phyloP scores from a whole-genome alignment of 53 echinoderm and acorn worm genomes.

The Astropecten irregularis region DNA sequence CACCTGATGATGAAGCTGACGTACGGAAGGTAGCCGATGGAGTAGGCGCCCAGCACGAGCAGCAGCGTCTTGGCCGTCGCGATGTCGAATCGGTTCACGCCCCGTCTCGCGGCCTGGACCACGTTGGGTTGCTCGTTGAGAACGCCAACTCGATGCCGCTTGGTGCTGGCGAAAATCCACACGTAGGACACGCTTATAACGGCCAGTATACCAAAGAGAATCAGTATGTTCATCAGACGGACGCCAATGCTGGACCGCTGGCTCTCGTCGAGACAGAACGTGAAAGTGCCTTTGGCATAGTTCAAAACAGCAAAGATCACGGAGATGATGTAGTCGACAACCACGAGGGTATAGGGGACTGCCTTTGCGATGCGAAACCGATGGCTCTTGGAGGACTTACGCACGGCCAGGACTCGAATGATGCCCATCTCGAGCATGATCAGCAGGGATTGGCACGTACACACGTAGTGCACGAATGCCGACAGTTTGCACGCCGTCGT shows the following conservation, averaged over 20 bases:
- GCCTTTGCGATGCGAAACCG: slow-evolving; percentile 22
- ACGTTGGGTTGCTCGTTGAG: not conserved
- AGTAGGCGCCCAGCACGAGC: not conserved
- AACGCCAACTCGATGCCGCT: not conserved
- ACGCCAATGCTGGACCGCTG: not conserved
- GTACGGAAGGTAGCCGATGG: slow-evolving; percentile 20
- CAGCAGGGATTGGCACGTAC: slow-evolving; percentile 20
- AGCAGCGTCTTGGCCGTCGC: slow-evolving; percentile 36
- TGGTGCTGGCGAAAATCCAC: slow-evolving; percentile 9
- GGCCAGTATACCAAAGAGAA: not conserved
- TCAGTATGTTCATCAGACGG: not conserved
- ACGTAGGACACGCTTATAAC: not conserved
- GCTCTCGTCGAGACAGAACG: slow-evolving; percentile 19
- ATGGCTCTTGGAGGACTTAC: slow-evolving; percentile 9
- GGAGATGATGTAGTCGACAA: not conserved
- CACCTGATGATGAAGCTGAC: slow-evolving; percentile 12
- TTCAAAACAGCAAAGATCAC: not conserved
- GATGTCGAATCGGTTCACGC: slow-evolving; percentile 33
- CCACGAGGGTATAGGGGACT: slow-evolving; percentile 9
- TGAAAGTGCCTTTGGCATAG: not conserved
- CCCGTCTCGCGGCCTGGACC: not conserved
- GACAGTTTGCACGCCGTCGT: not conserved
- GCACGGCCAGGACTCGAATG: slow-evolving; percentile 21
- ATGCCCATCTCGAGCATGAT: slow-evolving; percentile 17
- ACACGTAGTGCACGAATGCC: slow-evolving; percentile 32